Base-by-base conservation (phyloP, 2,113 vertebrate genomes). In the Ramphastos sulfuratus region DNA sequence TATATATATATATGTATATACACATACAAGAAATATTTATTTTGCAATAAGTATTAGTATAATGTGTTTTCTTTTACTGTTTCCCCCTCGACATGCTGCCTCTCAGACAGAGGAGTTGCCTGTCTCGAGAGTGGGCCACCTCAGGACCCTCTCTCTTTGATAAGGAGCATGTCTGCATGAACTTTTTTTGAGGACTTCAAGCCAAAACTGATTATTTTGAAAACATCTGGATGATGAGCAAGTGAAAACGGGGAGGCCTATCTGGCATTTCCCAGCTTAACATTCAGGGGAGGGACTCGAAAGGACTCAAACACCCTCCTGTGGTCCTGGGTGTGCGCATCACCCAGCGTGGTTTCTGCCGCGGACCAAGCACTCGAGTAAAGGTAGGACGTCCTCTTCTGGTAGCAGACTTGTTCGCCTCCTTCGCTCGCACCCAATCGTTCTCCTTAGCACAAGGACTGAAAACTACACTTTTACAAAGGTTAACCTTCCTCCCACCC, bases 321-420 rank as follows among this genome's bases (percentile, higher is more conserved):
- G 54, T 69, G 65, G 58, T 60, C 65, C 67, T 77, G 82, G 33
- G 12, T 37, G 60, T 15, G 24, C 50, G 17, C 24, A 44, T 65
- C 71, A 79, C 61, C 44, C 17, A 1, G 15, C 28, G 42, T 44
- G 18, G 52, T 83, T 82, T 95, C 72, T 89, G 9, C 14, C 42
- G 20, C 21, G 28, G 67, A 71, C 14, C 16, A 56, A 63, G 9
- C 39, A 24, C 79, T 90, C 72, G 60, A 30, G 69, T 73, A 89
- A 91, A 93, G 60, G 60, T 64, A 91, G 75, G 73, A 92, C 60
- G 48, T 92, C 94, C 91, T 93, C 85, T 94, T 91, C 87, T 94
- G 93, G 89, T 77, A 59, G 82, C 77, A 89, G 39, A 82, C 56
- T 71, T 91, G 46, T 77, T 70, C 77, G 19, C 10, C 21, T 87